phyloP scores from a whole-genome alignment of 1,140 invertebrate genomes.

The Mizuhopecten yessoensis region DNA sequence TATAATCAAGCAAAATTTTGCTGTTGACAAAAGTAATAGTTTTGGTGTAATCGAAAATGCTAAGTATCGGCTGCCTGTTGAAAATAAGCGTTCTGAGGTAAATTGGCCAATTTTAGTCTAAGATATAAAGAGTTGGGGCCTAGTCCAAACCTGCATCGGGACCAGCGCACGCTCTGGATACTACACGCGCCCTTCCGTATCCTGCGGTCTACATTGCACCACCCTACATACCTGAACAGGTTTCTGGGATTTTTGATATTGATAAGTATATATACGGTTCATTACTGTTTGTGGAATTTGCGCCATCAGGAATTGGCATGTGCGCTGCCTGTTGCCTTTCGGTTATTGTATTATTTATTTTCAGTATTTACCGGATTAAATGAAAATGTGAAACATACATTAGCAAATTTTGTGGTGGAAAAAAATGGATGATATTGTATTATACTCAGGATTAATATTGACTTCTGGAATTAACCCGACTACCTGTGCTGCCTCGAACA shows the following conservation, averaged over 20 bases:
- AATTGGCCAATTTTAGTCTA: slow-evolving; percentile 40
- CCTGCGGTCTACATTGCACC: neutral
- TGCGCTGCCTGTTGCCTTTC: neutral
- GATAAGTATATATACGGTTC: too few relatives aligned
- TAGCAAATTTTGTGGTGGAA: neutral
- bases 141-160: slow-evolving; percentile 36
- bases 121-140: slow-evolving; percentile 37
- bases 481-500: neutral
- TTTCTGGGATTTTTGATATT: neutral
- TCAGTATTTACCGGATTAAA: neutral
- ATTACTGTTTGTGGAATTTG: too few relatives aligned
- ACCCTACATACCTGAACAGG: neutral
- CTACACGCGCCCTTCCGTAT: neutral
- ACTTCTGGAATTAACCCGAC: neutral
- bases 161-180: neutral
- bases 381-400: neutral
- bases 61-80: slow-evolving; percentile 67
- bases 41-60: slow-evolving; percentile 74
- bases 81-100: slow-evolving; percentile 41
- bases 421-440: neutral
- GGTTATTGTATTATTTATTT: neutral
- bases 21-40: slow-evolving; percentile 77
- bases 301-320: neutral
- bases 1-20: slow-evolving; percentile 78
- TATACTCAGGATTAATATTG: neutral